Base-by-base conservation (phyloP, 2,113 vertebrate species). In the Orientallactaga bullata region DNA sequence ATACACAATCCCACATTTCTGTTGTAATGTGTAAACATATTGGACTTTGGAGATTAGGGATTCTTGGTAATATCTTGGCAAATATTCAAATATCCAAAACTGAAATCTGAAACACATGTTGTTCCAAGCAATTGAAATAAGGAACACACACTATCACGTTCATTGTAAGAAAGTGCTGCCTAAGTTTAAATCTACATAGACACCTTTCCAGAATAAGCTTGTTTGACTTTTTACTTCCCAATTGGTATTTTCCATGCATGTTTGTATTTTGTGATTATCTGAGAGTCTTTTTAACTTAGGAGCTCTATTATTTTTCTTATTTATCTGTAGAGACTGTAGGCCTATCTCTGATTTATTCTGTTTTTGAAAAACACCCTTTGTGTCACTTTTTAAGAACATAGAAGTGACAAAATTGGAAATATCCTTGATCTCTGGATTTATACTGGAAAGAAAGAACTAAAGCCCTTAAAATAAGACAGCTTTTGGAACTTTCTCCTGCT, bases 401-500 rank as follows among this genome's bases (percentile, higher is more conserved):
- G 16, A 69, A 88, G 26, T 93, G n/a, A 37, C 0, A 42, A 37
- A 82, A 90, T 2, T 78, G 20, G 20, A 92, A 85, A 82, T 28
- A 86, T 10, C 74, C 26, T 32, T 30, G 51, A 37, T 32, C 37
- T 88, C 85, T 65, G 23, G 65, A 35, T 88, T 93, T 93, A 88
- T 51, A 73, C 90, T 74, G 8, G 2, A 15, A 83, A 60, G 60
- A 71, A 76, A 65, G 82, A 97, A 93, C 90, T 82, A 42, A 77
- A 68, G 1, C 6, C 2, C 5, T 94, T 88, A 65, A 51, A 89
- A 82, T 51, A 72, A 85, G 60, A 30, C 12, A 61, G 42, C 5
- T 11, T 47, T 26, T 37, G 73, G 90, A 88, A 85, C 85, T 77
- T 76, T 92, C 88, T 80, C 76, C 0, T 83, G 0, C 4, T 24